phyloP scores from a whole-genome alignment of 2,888 invertebrate genomes.

The Petrolisthes manimaculis region DNA sequence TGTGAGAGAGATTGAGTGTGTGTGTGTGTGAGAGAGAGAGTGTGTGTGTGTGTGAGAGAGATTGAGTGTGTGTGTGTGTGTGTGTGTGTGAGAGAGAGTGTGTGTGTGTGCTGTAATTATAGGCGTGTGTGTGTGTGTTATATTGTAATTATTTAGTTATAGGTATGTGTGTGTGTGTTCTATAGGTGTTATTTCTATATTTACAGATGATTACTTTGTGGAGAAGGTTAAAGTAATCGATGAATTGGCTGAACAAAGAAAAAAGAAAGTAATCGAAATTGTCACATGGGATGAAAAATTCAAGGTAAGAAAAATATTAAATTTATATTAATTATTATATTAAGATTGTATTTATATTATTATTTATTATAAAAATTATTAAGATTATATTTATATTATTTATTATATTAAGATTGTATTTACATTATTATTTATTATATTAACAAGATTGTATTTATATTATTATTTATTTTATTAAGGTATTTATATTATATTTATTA shows the following conservation, averaged over 20 bases:
- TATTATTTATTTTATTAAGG: neutral
- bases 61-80: neutral
- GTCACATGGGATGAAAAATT: slow-evolving; percentile 77
- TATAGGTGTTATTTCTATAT: too few relatives aligned
- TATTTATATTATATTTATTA: neutral
- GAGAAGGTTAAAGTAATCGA: slow-evolving; percentile 88
- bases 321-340: neutral
- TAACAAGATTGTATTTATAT: neutral
- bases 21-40: neutral
- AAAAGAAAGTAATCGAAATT: slow-evolving; percentile 76
- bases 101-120: neutral
- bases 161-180: neutral
- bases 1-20: too few relatives aligned
- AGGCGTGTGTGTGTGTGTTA: neutral
- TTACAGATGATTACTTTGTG: slow-evolving; percentile 87
- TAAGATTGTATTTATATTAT: neutral
- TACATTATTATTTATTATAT: neutral
- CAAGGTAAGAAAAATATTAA: slow-evolving; percentile 68
- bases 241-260: slow-evolving; percentile 83
- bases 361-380: neutral
- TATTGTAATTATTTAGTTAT: too few relatives aligned
- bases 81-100: neutral
- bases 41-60: neutral
- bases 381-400: neutral
- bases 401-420: neutral